Evolutionary conservation across 2,113 vertebrate species (phyloP).

Genomic region (Copsychus sechellarum): DNA sequence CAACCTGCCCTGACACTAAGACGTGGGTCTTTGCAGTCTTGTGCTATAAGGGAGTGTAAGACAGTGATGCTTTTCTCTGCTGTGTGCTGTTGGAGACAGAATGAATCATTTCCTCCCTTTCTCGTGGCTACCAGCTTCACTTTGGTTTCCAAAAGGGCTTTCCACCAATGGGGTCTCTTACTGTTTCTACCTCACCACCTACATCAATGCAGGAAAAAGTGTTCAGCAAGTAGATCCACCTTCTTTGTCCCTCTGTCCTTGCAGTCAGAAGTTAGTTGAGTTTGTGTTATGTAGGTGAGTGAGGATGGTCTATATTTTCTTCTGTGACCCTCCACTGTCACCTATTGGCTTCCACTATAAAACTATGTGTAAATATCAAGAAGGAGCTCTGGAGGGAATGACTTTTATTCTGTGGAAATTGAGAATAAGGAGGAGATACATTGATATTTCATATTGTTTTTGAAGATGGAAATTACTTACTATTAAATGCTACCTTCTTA

Average conservation of each 20-base stretch:
- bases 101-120: neutral
- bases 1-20: neutral
- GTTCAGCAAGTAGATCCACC: neutral
- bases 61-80: neutral
- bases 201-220: neutral
- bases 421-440: neutral
- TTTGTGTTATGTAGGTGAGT: neutral
- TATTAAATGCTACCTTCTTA: neutral
- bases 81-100: neutral
- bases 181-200: neutral
- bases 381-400: neutral
- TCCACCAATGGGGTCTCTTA: neutral
- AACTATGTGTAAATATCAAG: neutral
- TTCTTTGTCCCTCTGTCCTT: neutral
- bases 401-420: neutral
- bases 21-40: rapidly evolving
- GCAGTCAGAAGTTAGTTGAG: neutral
- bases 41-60: neutral
- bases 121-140: neutral
- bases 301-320: neutral
- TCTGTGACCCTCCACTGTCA: neutral
- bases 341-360: neutral
- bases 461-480: neutral
- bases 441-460: neutral
- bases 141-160: neutral